Base-by-base conservation (phyloP, 2,113 vertebrate species). In the Prietella phreatophila region DNA sequence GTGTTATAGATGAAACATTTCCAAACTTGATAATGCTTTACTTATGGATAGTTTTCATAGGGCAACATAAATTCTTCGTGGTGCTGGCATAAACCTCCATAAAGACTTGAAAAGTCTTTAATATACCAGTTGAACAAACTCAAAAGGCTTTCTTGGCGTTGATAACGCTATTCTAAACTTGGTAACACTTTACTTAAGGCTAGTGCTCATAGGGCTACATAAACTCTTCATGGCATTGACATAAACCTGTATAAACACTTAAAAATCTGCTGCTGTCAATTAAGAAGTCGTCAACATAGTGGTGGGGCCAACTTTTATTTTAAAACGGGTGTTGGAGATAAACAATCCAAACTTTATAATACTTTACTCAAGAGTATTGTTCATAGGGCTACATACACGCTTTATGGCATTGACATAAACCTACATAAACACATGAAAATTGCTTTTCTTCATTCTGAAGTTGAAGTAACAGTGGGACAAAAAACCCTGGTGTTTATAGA, bases 1-100 rank as follows among this genome's bases (percentile, higher is more conserved):
- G 53, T 71, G 82, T 81, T 61, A 60, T 58, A 78, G 5, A 67
- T 80, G 42, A 85, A 87, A 78, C 11, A 61, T 4, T 63, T 30
- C 53, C 1, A 30, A 79, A 55, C 25, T 65, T 47, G n/a, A 13
- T 15, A 25, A 25, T 47, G 13, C 22, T 81, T 81, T 19, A 55
- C n/a, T 20, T 33, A 33, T 0, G 8, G n/a, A 30, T 80, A 30
- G 0, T 1, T 17, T 33, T 10, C 17, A 30, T 20, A 79, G 15
- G 15, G 78, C 50, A 30, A 4, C 50, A 56, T 53, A 50, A 53
- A n/a, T 2, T 17, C 15, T 79, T 55, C 0, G 53, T 79, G 25
- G 47, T 14, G 2, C 27, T 79, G 36, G 3, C 19, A 25, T 42
- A 42, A 73, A 22, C 33, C 36, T 42, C 0, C 19, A 42, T 39